These are phyloP conservation scores for Pseudorasbora parva DNA, from an alignment of 2,113 vertebrate species.

Conservation along the genomic window DNA sequence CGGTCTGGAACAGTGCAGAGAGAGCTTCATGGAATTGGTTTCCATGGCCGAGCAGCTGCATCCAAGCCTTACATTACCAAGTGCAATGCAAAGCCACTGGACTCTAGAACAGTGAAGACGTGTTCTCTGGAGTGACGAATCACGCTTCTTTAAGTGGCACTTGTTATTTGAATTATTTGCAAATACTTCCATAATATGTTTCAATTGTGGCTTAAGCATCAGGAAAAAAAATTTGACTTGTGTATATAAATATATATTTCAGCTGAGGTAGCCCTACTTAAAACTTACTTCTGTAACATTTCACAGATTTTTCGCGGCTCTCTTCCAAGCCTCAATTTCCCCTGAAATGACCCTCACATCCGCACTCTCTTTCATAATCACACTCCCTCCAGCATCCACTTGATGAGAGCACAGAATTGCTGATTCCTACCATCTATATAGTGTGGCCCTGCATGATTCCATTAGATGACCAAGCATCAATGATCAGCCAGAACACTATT, in stretches of 20 bases:
- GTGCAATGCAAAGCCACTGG: too few relatives aligned
- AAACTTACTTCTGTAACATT: neutral
- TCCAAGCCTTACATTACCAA: too few relatives aligned
- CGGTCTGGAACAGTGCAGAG: too few relatives aligned
- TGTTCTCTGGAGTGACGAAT: too few relatives aligned
- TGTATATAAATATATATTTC: neutral
- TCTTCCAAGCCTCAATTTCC: neutral
- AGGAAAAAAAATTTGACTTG: too few relatives aligned
- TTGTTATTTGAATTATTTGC: too few relatives aligned
- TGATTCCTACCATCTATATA: neutral
- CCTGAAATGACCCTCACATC: neutral
- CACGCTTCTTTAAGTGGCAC: too few relatives aligned
- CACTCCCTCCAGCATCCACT: conserved; percentile 25
- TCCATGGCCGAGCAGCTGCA: too few relatives aligned
- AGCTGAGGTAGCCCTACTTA: neutral
- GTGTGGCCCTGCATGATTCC: neutral
- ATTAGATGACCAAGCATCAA: conserved; percentile 14
- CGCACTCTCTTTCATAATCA: conserved; percentile 30
- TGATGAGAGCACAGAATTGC: neutral
- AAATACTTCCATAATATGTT: too few relatives aligned
- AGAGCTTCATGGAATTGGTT: too few relatives aligned
- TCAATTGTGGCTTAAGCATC: too few relatives aligned
- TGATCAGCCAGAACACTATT: conserved; percentile 7
- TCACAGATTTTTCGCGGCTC: neutral
- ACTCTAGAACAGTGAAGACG: too few relatives aligned